Base-by-base conservation (phyloP, 2,797 vertebrate species). In the Leptoclinus maculatus region DNA sequence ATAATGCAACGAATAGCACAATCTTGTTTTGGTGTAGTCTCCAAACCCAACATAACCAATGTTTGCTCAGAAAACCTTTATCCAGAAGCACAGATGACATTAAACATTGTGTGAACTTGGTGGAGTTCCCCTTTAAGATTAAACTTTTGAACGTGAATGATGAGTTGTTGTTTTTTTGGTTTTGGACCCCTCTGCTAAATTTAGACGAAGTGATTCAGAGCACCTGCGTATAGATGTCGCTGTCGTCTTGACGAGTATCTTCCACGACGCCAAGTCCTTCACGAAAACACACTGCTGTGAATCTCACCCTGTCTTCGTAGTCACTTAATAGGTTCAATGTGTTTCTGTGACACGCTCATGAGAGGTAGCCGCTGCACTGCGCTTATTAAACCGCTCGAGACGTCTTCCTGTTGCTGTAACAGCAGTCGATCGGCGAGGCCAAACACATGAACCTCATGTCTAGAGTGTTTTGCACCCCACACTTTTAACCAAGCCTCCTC, bases 301-400 rank as follows among this genome's bases (percentile, higher is more conserved):
- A 83, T 83, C 79, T 80, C 80, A 67, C 71, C 66, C 7, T 3
- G 80, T 82, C 71, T 78, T 88, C 87, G 53, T 70, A 43, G 87
- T 71, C 78, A 2, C 80, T 51, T 90, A 89, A 90, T 85, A 79
- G 79, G 60, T 92, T 91, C 91, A 92, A 32, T 74, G 89, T 88
- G 83, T 87, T 89, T 85, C 80, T 71, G 68, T 82, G 82, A 85
- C 74, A 82, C 58, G 1, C 66, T 57, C 71, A 7, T 73, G 82
- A 78, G 79, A 80, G 64, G 76, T 68, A 16, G 32, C 76, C 66
- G 88, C 80, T 75, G 83, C 62, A n/a, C 82, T 75, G 83, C 62
- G 29, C 82, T 77, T 66, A 82, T 80, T 82, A 76, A 47, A 66
- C 60, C 60, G 71, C 53, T 73, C 73, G 2, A 34, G 71, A 85